Percentiles rank a stretch among this genome's conserved stretches.
phyloP scores from a whole-genome alignment of 2,888 invertebrate genomes.

The Galeruca laticollis region DNA sequence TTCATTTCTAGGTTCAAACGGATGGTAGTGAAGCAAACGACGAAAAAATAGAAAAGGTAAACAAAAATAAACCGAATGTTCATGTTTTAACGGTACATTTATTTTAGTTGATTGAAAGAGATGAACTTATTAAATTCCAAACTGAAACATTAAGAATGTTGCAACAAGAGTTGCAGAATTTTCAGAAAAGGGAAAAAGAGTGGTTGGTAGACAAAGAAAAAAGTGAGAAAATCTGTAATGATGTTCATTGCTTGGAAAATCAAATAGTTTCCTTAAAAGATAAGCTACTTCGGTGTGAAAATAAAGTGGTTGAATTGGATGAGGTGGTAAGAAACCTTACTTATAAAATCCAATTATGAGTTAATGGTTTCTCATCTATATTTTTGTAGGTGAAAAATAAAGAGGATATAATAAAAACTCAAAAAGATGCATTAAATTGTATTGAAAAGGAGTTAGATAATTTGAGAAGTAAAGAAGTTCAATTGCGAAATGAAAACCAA shows the following conservation, averaged over 20 bases:
- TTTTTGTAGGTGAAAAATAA: constrained; percentile 43
- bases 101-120: constrained; percentile 48
- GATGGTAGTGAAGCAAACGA: constrained; percentile 12
- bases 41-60: constrained; percentile 20
- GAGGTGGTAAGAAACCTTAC: constrained; percentile 55
- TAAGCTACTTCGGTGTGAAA: constrained; percentile 43
- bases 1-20: constrained; percentile 35
- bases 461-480: constrained; percentile 40
- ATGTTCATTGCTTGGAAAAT: constrained; percentile 56
- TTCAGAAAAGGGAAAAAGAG: constrained; percentile 42
- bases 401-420: constrained; percentile 52
- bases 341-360: neutral
- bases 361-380: neutral
- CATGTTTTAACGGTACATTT: neutral
- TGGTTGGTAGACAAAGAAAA: constrained; percentile 49
- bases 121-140: constrained; percentile 54
- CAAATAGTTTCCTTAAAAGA: constrained; percentile 57
- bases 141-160: constrained; percentile 51
- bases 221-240: constrained; percentile 42
- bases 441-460: constrained; percentile 54
- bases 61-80: neutral
- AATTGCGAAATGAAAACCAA: constrained; percentile 52
- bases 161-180: constrained; percentile 53
- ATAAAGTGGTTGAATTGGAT: constrained; percentile 54
- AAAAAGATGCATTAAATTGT: constrained; percentile 51